These are phyloP conservation scores for Scrobipalpa costella DNA, from an alignment of 2,888 invertebrate genomes.

Conservation along the genomic window DNA sequence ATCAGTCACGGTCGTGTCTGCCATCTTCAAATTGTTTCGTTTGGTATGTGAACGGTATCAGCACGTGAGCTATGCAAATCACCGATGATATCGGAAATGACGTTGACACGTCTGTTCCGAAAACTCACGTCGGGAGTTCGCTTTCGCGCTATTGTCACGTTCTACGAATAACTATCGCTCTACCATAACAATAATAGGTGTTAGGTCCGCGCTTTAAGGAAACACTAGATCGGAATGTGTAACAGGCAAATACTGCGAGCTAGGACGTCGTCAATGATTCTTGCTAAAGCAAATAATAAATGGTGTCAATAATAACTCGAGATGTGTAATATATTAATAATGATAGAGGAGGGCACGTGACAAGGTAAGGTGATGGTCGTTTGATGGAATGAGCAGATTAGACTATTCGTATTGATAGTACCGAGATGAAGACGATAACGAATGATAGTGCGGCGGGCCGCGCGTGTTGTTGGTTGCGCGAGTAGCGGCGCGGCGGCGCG, in stretches of 20 bases:
- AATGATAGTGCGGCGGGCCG: background rate
- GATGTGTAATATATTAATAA: background rate
- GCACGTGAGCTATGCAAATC: slow-evolving; percentile 33
- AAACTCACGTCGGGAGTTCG: slow-evolving; percentile 52
- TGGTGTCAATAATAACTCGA: slow-evolving; percentile 31
- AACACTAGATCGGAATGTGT: slow-evolving; percentile 41
- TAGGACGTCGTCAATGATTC: slow-evolving; percentile 14
- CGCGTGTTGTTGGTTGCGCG: slow-evolving; percentile 10
- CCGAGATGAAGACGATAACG: background rate
- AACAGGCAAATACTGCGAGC: slow-evolving; percentile 30
- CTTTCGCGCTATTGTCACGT: slow-evolving; percentile 64
- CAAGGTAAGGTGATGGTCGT: slow-evolving; percentile 43
- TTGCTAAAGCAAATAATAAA: slow-evolving; percentile 44
- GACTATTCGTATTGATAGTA: slow-evolving; percentile 32
- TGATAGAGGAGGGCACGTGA: slow-evolving; percentile 20
- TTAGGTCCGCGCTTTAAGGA: slow-evolving; percentile 33
- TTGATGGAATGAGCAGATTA: slow-evolving; percentile 28
- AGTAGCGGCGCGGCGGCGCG: background rate
- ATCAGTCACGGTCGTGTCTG: slow-evolving; percentile 15
- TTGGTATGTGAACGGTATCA: slow-evolving; percentile 23
- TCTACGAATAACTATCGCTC: slow-evolving; percentile 51
- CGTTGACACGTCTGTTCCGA: slow-evolving; percentile 56
- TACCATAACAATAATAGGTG: slow-evolving; percentile 33
- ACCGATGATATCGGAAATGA: slow-evolving; percentile 35
- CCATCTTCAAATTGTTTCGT: slow-evolving; percentile 18